Evolutionary conservation across 53 echinoderm and acorn worm genomes (phyloP).

Genomic region (Henricia sp.): DNA sequence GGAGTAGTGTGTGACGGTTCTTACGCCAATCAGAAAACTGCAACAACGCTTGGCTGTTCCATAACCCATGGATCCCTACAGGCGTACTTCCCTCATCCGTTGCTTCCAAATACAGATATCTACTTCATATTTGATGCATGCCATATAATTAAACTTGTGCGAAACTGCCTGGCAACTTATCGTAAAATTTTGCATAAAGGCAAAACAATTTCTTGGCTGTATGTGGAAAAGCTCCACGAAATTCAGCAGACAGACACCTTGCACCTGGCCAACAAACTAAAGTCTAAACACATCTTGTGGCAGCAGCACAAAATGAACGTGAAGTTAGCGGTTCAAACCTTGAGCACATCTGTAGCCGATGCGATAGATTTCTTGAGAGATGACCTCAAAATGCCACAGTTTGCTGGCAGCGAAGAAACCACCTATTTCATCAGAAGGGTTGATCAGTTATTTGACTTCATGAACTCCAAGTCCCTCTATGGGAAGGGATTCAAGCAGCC

Average conservation of each 20-base stretch:
- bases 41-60: conserved; percentile 21
- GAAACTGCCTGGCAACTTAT: conserved; percentile 65
- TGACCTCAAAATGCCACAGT: conserved; percentile 41
- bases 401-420: conserved; percentile 67
- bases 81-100: conserved; percentile 58
- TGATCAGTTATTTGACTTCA: conserved; percentile 68
- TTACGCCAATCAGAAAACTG: conserved; percentile 51
- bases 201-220: conserved; percentile 58
- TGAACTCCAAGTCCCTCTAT: conserved; percentile 53
- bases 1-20: conserved; percentile 50
- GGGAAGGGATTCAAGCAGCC: conserved; percentile 64
- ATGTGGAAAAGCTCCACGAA: conserved; percentile 61
- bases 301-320: conserved; percentile 63
- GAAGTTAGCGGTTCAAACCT: conserved; percentile 55
- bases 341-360: conserved; percentile 67
- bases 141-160: conserved; percentile 61
- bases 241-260: conserved; percentile 62
- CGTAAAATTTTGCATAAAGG: conserved; percentile 59
- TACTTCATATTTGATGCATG: conserved; percentile 73
- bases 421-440: conserved; percentile 70
- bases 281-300: conserved; percentile 65
- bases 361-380: conserved; percentile 70
- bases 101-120: conserved; percentile 56
- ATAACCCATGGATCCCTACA: background rate
- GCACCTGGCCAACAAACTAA: conserved; percentile 66